phyloP scores from a whole-genome alignment of 2,888 invertebrate species.

The Hydraecia micacea region DNA sequence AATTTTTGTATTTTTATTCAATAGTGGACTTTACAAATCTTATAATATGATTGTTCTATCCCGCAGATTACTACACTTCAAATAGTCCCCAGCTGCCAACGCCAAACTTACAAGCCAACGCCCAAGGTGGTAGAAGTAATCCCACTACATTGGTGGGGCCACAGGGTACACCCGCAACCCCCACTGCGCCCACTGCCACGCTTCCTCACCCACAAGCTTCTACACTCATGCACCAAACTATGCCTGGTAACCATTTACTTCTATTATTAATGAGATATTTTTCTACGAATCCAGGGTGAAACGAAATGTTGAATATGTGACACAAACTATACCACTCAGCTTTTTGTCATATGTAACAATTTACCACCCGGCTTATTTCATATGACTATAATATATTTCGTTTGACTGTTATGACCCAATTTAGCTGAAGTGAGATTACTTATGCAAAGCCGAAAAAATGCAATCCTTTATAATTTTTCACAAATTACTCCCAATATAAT shows the following conservation, averaged over 20 bases:
- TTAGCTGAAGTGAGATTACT: constrained; percentile 4
- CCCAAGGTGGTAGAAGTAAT: constrained; percentile 76
- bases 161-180: constrained; percentile 77
- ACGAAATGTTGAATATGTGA: constrained; percentile 16
- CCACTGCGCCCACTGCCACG: constrained; percentile 79
- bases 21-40: not conserved
- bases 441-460: not conserved
- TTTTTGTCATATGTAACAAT: constrained; percentile 35
- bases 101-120: constrained; percentile 80
- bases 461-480: constrained; percentile 1
- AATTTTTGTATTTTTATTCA: not conserved
- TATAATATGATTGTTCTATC: constrained; percentile 31
- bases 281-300: constrained; percentile 5
- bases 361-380: constrained; percentile 34
- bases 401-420: constrained; percentile 10
- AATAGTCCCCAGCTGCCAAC: constrained; percentile 85
- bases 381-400: no score
- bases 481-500: constrained; percentile 14
- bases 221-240: constrained; percentile 81
- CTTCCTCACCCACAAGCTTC: constrained; percentile 80
- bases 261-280: constrained; percentile 52
- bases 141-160: constrained; percentile 78
- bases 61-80: constrained; percentile 81
- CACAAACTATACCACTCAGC: constrained; percentile 25
- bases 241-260: constrained; percentile 77